Evolutionary conservation across 2,797 vertebrate species (phyloP).

Genomic region (Anableps anableps): DNA sequence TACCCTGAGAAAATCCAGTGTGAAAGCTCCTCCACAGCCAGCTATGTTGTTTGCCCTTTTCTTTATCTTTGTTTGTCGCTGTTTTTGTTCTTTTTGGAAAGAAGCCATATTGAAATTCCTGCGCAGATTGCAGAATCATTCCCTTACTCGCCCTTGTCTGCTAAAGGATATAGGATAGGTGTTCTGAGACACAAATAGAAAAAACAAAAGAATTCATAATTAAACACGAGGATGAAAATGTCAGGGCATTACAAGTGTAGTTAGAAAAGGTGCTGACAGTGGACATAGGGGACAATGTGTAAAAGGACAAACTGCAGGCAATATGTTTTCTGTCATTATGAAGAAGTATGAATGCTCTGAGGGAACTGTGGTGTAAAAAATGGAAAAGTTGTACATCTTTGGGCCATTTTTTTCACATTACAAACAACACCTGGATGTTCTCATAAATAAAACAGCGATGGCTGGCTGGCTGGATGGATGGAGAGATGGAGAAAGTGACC

Average conservation of each 20-base stretch:
- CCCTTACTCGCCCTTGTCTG: constrained; percentile 57
- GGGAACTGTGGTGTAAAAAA: neutral
- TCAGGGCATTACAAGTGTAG: constrained; percentile 15
- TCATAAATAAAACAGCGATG: neutral
- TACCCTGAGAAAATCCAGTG: constrained; percentile 40
- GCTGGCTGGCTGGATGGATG: neutral
- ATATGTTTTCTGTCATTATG: neutral
- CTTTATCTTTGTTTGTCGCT: constrained; percentile 47
- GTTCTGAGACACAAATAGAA: constrained; percentile 30
- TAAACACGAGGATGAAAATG: constrained; percentile 29
- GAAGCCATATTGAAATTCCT: constrained; percentile 60
- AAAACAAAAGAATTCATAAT: constrained; percentile 50
- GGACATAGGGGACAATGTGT: neutral
- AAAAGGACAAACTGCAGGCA: neutral
- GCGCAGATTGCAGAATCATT: constrained; percentile 40
- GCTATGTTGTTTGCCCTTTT: constrained; percentile 52
- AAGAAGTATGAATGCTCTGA: constrained; percentile 1
- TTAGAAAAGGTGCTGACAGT: constrained; percentile 20
- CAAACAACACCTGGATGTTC: neutral
- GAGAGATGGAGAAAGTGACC: neutral
- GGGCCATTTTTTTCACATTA: neutral
- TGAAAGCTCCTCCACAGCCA: constrained; percentile 38
- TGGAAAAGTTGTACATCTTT: neutral
- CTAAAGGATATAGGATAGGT: constrained; percentile 24
- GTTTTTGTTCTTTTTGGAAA: constrained; percentile 52